Evolutionary conservation across 2,888 invertebrate species (phyloP).

Genomic region (Drosophila koepferae): DNA sequence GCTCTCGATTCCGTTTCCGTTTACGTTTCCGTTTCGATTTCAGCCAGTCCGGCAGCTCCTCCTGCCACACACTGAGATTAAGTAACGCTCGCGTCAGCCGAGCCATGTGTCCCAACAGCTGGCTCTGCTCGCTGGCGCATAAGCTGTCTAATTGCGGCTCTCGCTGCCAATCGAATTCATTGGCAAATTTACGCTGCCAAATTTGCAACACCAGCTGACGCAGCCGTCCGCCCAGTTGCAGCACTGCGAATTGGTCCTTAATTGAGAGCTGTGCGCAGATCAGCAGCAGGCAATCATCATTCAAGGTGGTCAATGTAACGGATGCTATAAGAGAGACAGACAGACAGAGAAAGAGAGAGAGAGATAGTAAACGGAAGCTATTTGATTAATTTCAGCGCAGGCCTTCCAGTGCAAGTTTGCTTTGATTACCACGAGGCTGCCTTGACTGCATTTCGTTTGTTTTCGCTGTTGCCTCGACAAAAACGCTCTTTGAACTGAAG

Average conservation of each 20-base stretch:
- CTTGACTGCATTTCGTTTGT: slow-evolving; percentile 35
- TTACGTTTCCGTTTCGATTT: neutral
- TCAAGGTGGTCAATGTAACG: slow-evolving; percentile 44
- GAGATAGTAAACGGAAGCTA: neutral
- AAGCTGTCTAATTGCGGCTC: slow-evolving; percentile 50
- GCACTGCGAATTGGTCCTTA: slow-evolving; percentile 58
- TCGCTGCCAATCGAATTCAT: slow-evolving; percentile 47
- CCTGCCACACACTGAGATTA: slow-evolving; percentile 38
- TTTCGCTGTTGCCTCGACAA: slow-evolving; percentile 37
- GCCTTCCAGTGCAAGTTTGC: slow-evolving; percentile 13
- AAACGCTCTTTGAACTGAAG: slow-evolving; percentile 48
- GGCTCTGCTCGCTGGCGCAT: slow-evolving; percentile 35
- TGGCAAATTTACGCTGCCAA: slow-evolving; percentile 56
- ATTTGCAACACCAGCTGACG: slow-evolving; percentile 49
- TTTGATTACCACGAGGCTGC: slow-evolving; percentile 34
- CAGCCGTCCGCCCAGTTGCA: slow-evolving; percentile 51
- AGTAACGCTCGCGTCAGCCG: slow-evolving; percentile 49
- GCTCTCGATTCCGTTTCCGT: neutral
- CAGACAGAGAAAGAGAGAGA: neutral
- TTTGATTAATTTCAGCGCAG: slow-evolving; percentile 6
- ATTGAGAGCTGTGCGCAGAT: slow-evolving; percentile 58
- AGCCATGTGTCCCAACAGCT: slow-evolving; percentile 44
- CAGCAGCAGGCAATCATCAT: slow-evolving; percentile 68
- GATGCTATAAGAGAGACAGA: neutral
- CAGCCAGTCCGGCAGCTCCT: slow-evolving; percentile 4